phyloP scores from a whole-genome alignment of 2,888 invertebrate species.

The Stenichneumon culpator region DNA sequence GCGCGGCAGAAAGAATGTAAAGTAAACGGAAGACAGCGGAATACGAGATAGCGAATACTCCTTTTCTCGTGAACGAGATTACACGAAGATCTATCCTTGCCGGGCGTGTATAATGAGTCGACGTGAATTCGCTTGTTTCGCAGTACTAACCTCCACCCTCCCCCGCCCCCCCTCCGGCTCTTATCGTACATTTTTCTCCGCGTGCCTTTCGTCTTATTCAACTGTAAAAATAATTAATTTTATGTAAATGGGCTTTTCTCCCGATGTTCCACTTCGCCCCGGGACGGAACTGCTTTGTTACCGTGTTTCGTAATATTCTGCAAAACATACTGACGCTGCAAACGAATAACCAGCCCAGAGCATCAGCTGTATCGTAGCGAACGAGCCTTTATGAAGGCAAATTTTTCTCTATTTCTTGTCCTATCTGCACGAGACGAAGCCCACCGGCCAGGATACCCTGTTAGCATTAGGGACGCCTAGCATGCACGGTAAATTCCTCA shows the following conservation, averaged over 20 bases:
- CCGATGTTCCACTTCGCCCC: not conserved
- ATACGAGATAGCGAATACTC: constrained; percentile 36
- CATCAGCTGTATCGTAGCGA: constrained; percentile 13
- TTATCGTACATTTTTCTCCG: constrained; percentile 16
- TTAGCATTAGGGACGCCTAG: not conserved
- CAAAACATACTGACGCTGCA: not conserved
- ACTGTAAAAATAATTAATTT: constrained; percentile 62
- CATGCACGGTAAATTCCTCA: not conserved
- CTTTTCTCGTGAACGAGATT: constrained; percentile 55
- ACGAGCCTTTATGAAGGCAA: not conserved
- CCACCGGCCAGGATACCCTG: not conserved
- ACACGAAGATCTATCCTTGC: constrained; percentile 51
- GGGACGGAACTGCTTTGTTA: constrained; percentile 36
- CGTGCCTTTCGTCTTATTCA: constrained; percentile 44
- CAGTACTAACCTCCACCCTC: not conserved
- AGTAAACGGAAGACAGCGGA: constrained; percentile 22
- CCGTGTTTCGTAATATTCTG: constrained; percentile 27
- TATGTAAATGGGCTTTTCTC: constrained; percentile 54
- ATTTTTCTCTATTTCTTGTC: not conserved
- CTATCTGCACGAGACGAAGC: not conserved
- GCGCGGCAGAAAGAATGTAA: not conserved
- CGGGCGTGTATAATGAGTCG: constrained; percentile 51
- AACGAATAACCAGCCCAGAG: not conserved
- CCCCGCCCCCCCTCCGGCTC: not conserved
- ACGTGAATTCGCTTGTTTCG: constrained; percentile 51